Percentiles rank a stretch among this genome's conserved stretches.
Conservation (phyloP, 1,140 invertebrate species). For the Caerostris extrusa region DNA sequence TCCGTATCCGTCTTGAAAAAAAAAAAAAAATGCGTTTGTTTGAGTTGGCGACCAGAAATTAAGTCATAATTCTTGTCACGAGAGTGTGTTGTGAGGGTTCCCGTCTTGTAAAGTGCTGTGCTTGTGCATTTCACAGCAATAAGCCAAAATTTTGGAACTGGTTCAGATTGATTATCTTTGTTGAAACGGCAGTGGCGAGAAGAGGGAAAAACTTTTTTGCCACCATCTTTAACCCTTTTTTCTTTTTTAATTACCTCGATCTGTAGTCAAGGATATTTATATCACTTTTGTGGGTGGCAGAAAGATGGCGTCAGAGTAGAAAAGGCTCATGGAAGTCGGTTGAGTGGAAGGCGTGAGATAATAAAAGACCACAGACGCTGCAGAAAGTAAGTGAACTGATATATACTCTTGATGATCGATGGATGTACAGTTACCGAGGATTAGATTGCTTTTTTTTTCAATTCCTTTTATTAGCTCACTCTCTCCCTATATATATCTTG, state of each 20-base stretch:
- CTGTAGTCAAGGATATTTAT: conserved; percentile 43
- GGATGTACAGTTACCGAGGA: too few relatives aligned
- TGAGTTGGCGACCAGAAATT: conserved; percentile 42
- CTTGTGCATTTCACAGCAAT: not conserved
- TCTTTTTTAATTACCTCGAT: conserved; percentile 9
- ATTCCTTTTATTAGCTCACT: too few relatives aligned
- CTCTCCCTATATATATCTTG: too few relatives aligned
- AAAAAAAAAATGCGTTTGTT: not conserved
- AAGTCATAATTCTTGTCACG: conserved; percentile 11
- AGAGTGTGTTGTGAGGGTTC: not conserved
- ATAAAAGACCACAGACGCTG: not conserved
- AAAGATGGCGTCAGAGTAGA: not conserved
- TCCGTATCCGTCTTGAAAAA: not conserved
- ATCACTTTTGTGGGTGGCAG: conserved; percentile 45
- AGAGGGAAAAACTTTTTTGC: not conserved
- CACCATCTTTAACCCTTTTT: not conserved
- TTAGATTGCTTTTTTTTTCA: too few relatives aligned
- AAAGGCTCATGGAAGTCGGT: conserved; percentile 8
- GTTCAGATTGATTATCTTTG: conserved; percentile 35
- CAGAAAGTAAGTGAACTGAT: too few relatives aligned
- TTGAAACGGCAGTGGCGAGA: not conserved
- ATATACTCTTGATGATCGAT: too few relatives aligned
- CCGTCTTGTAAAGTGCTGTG: not conserved
- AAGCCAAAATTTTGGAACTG: not conserved
- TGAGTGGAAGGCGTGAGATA: conserved; percentile 11